phyloP scores from a whole-genome alignment of 2,113 vertebrate species.

The Tringa solitaria region DNA sequence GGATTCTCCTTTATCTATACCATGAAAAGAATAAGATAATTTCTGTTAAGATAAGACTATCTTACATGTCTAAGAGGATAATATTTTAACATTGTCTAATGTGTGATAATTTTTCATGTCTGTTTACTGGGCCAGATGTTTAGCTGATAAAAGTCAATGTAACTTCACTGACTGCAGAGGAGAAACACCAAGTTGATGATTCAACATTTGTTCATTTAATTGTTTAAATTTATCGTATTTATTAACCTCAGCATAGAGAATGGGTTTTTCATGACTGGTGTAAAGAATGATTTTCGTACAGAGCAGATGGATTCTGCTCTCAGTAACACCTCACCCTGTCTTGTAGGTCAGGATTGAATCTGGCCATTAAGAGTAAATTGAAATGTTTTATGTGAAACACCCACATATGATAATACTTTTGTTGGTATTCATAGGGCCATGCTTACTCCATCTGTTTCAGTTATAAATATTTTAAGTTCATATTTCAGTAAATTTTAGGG shows the following conservation, averaged over 20 bases:
- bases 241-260: not conserved
- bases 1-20: not conserved
- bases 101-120: not conserved
- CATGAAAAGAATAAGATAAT: not conserved
- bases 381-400: not conserved
- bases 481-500: conserved; percentile 1
- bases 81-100: not conserved
- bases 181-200: not conserved
- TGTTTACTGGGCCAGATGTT: not conserved
- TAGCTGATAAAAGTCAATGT: not conserved
- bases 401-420: not conserved
- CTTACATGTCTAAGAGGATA: not conserved
- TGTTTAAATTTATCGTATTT: not conserved
- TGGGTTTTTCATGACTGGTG: not conserved
- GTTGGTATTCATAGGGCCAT: conserved; percentile 4
- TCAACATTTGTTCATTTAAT: not conserved
- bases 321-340: not conserved
- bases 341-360: not conserved
- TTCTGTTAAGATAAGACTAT: not conserved
- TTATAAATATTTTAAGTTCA: conserved; percentile 26
- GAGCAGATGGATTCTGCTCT: not conserved
- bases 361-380: not conserved
- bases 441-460: conserved; percentile 16
- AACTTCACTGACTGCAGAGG: not conserved
- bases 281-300: not conserved